Conservation (phyloP, 2,113 vertebrate genomes). For the Sphaerodactylus townsendi region DNA sequence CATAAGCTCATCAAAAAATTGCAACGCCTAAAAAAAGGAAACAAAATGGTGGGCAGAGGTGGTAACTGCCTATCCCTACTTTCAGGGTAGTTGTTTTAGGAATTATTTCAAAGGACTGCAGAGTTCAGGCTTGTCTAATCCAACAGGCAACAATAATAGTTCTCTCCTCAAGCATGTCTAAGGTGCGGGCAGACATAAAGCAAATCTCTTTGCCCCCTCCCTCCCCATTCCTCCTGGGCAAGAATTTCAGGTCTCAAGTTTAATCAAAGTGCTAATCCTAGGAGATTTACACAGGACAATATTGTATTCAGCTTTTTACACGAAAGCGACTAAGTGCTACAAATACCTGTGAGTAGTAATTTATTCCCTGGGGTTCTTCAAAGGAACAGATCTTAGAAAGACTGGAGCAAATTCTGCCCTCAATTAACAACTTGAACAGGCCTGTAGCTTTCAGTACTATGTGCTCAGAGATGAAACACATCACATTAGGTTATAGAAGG, state of each 20-base stretch:
- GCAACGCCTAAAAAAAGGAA: too few relatives aligned
- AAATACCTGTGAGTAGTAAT: constrained; percentile 52
- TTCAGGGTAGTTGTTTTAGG: not conserved
- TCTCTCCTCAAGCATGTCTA: constrained; percentile 4
- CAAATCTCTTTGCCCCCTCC: constrained; percentile 25
- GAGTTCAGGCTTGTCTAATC: fast-evolving
- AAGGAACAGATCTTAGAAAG: constrained; percentile 49
- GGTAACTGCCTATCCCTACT: not conserved
- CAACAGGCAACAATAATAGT: not conserved
- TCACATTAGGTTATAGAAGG: not conserved
- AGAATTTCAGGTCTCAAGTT: constrained; percentile 54
- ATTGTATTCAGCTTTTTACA: constrained; percentile 64
- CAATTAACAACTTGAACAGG: not conserved
- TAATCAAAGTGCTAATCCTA: constrained; percentile 69
- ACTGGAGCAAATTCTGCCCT: constrained; percentile 58
- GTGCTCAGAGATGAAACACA: not conserved
- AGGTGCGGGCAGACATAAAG: constrained; percentile 34
- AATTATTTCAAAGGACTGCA: not conserved
- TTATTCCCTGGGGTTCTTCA: constrained; percentile 52
- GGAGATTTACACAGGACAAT: constrained; percentile 67
- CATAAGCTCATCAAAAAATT: too few relatives aligned
- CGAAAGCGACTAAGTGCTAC: constrained; percentile 58
- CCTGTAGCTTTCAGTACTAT: not conserved
- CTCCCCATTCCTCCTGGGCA: constrained; percentile 30
- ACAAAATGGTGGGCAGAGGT: too few relatives aligned